Conservation (phyloP, 1,140 invertebrate species). For the Rhopalosiphum maidis region DNA sequence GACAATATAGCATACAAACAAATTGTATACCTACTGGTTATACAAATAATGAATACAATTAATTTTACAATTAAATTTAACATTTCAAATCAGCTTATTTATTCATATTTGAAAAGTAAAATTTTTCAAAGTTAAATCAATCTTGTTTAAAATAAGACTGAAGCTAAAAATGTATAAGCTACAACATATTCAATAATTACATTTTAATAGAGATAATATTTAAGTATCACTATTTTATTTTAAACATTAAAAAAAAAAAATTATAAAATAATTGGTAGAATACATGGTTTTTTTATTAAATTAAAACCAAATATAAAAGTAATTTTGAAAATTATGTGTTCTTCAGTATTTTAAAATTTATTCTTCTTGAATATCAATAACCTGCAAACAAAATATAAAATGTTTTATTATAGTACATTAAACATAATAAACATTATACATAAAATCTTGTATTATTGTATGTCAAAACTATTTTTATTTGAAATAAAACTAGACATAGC, state of each 20-base stretch:
- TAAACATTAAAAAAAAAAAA: not conserved
- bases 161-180: not conserved
- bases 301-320: slow-evolving; percentile 23
- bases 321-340: slow-evolving; percentile 18
- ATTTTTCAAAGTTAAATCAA: not conserved
- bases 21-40: not conserved
- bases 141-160: not conserved
- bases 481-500: no score
- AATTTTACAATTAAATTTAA: not conserved
- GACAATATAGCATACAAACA: not conserved
- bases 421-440: not conserved
- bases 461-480: not conserved
- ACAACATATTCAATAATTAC: not conserved
- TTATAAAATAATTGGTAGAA: slow-evolving; percentile 6
- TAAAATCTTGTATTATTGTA: not conserved
- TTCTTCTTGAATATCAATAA: not conserved
- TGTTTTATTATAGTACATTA: not conserved
- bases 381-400: not conserved
- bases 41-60: not conserved
- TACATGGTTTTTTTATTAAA: not conserved
- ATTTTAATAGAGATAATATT: slow-evolving; percentile 12
- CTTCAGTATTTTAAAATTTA: not conserved
- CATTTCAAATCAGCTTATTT: not conserved
- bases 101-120: not conserved
- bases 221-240: not conserved